Conservation (phyloP, 2,888 invertebrate species). For the Ophion slaviceki region DNA sequence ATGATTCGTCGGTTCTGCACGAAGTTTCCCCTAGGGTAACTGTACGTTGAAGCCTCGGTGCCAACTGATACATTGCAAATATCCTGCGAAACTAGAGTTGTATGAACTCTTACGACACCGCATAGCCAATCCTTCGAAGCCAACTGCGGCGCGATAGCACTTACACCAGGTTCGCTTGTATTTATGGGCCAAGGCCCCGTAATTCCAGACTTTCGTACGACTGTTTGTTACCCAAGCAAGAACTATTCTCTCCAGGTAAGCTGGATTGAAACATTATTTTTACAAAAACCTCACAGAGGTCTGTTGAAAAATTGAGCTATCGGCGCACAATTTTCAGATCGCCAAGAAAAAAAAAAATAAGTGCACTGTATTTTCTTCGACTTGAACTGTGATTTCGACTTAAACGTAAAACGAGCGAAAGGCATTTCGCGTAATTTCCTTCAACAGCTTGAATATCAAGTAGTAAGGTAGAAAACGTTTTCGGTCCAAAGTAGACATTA, state of each 20-base stretch:
- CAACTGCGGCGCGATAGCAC: slow-evolving; percentile 66
- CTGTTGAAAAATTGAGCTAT: too few relatives aligned
- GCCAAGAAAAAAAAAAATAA: too few relatives aligned
- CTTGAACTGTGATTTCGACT: too few relatives aligned
- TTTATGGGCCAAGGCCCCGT: slow-evolving; percentile 70
- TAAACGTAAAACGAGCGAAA: too few relatives aligned
- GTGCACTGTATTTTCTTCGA: too few relatives aligned
- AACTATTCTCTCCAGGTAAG: slow-evolving; percentile 3
- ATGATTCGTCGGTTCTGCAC: slow-evolving; percentile 66
- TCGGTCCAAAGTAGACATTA: too few relatives aligned
- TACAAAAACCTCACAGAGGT: not conserved
- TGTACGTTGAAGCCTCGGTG: slow-evolving; percentile 45
- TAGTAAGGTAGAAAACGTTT: too few relatives aligned
- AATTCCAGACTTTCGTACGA: slow-evolving; percentile 35
- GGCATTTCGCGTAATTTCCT: too few relatives aligned
- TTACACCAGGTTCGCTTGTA: slow-evolving; percentile 73
- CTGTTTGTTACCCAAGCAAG: slow-evolving; percentile 13
- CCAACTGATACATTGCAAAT: slow-evolving; percentile 56
- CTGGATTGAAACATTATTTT: slow-evolving; percentile 39
- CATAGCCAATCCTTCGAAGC: slow-evolving; percentile 30
- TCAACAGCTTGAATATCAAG: too few relatives aligned
- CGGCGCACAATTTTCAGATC: too few relatives aligned
- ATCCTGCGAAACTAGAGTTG: slow-evolving; percentile 24
- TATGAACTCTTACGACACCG: slow-evolving; percentile 25
- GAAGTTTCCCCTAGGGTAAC: slow-evolving; percentile 50